These are phyloP conservation scores for Orycteropus afer DNA, from an alignment of 2,113 vertebrate genomes.

Conservation along the genomic window DNA sequence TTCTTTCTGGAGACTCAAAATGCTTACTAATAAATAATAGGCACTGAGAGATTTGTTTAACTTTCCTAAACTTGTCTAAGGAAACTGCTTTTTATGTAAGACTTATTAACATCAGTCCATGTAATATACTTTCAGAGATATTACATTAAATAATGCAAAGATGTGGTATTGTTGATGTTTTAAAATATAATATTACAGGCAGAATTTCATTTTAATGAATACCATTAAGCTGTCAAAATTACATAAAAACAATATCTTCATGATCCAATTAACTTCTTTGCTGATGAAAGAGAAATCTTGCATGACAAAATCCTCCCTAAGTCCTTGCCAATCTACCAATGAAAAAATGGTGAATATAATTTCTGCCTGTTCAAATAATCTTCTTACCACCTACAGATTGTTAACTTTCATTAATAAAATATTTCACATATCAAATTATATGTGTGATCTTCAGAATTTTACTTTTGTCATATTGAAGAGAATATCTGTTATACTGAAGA, in stretches of 20 bases:
- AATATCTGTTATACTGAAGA: neutral
- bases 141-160: slow-evolving; percentile 41
- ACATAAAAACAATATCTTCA: slow-evolving; percentile 18
- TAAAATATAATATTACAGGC: slow-evolving; percentile 36
- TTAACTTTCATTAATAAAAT: slow-evolving; percentile 26
- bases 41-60: neutral
- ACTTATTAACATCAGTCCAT: slow-evolving; percentile 12
- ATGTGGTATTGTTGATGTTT: neutral
- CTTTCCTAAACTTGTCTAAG: neutral
- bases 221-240: slow-evolving; percentile 30
- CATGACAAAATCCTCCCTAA: neutral
- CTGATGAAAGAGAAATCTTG: slow-evolving; percentile 22
- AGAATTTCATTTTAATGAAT: slow-evolving; percentile 26
- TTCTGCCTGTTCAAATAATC: slow-evolving; percentile 9
- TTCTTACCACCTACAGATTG: neutral
- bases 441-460: neutral
- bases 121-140: neutral
- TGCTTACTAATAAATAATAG: neutral
- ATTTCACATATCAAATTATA: neutral
- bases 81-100: neutral
- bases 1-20: slow-evolving; percentile 36
- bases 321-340: neutral
- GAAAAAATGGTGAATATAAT: neutral
- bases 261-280: slow-evolving; percentile 11
- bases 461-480: slow-evolving; percentile 21